Evolutionary conservation across 2,888 invertebrate species (phyloP), one percentile per base, ranked within the genome.

Genomic region (Sarcophaga caerulescens): DNA sequence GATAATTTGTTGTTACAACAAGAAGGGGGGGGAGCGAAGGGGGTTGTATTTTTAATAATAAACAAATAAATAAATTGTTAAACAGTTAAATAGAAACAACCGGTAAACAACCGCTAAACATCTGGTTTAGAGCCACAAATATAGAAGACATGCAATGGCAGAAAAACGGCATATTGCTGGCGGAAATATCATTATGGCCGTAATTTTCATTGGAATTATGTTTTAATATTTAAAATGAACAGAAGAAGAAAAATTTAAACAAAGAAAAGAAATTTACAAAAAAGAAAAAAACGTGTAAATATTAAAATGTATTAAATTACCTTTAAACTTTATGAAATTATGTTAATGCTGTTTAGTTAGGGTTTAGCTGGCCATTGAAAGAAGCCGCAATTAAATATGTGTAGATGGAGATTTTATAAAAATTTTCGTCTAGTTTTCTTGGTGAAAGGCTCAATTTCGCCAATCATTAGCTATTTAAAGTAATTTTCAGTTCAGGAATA

Each of bases 1-100:
- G 84, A 78, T 84, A 78, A 86, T 84, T 84, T 81, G 78, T 78
- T 86, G 57, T 19, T 6, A 63, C 57, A 75, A 69, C 57, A 78
- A 68, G 11, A 60, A 14, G 11, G 14, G 2, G 4, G 12, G 12
- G 14, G 14, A 1, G 47, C 17, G 65, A 57, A 17, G 66, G 23
- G 5, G 23, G 4, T 23, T 23, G 35, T 35, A 35, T 35, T 35
- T 8, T 35, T 35, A 35, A 35, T 35, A 35, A 35, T 35, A 47
- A n/a, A 66, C 35, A 19, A 71, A 70, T 52, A 57, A 47, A 23
- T 60, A 19, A 66, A 80, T 45, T 5, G n/a, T 19, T 65, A 68
- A 44, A 57, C 65, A 76, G 45, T 65, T 71, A 35, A 60, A 80
- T 23, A 80, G 21, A 73, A 60, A 35, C 35, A 35, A 63, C 57